Conservation (phyloP, 92 coral and sea anemone genomes). For the Phymanthus crucifer region DNA sequence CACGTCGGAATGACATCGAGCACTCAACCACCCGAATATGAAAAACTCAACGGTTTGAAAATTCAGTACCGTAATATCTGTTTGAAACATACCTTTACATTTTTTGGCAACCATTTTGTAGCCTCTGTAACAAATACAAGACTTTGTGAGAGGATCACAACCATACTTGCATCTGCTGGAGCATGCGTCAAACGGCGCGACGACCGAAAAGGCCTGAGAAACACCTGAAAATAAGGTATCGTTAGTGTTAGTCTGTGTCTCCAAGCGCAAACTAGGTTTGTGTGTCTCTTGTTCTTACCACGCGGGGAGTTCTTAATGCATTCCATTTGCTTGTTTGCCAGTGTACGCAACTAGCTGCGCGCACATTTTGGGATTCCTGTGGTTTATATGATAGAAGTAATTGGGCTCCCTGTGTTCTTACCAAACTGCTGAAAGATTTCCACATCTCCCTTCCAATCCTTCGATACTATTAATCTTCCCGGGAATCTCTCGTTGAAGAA, state of each 20-base stretch:
- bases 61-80: too few relatives aligned
- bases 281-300: too few relatives aligned
- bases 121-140: conserved; percentile 67
- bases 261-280: not conserved
- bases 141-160: conserved; percentile 56
- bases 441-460: conserved; percentile 37
- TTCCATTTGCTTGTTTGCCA: too few relatives aligned
- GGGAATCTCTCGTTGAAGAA: conserved; percentile 65
- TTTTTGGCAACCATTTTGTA: conserved; percentile 33
- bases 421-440: conserved; percentile 66
- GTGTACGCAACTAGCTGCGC: too few relatives aligned
- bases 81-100: conserved; percentile 62
- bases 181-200: conserved; percentile 44
- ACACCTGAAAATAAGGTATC: conserved; percentile 45
- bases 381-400: too few relatives aligned
- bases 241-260: not conserved
- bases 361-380: too few relatives aligned
- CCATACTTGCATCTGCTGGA: conserved; percentile 46
- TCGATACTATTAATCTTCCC: conserved; percentile 53
- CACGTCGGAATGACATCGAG: too few relatives aligned
- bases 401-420: conserved; percentile 31
- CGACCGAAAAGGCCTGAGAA: conserved; percentile 46
- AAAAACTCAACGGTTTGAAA: too few relatives aligned
- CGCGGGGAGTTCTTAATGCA: too few relatives aligned
- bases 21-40: too few relatives aligned